Evolutionary conservation across 2,113 vertebrate genomes (phyloP).

Genomic region (Sylvia atricapilla): DNA sequence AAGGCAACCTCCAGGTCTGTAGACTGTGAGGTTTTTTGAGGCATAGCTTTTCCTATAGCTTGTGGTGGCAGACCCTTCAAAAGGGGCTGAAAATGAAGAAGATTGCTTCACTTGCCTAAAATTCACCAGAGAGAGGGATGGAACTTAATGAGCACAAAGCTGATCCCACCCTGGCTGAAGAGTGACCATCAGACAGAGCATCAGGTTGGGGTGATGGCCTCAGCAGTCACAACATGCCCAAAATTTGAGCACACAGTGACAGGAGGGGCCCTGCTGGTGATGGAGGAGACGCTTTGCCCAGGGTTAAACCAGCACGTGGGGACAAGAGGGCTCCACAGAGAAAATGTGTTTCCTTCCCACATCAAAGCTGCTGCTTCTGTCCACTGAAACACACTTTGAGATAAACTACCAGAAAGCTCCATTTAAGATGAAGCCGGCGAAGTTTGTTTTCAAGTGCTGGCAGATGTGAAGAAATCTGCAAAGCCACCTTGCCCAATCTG

Average conservation of each 20-base stretch:
- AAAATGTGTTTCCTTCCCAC: not conserved
- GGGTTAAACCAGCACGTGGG: not conserved
- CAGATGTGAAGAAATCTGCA: not conserved
- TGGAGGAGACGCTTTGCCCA: not conserved
- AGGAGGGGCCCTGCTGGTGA: not conserved
- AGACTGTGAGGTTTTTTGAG: not conserved
- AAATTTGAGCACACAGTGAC: fast-evolving
- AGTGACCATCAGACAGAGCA: not conserved
- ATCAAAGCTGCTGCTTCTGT: not conserved
- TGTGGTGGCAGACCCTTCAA: not conserved
- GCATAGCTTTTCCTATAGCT: not conserved
- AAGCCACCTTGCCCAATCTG: not conserved
- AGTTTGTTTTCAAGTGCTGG: conserved; percentile 16
- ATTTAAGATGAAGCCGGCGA: not conserved
- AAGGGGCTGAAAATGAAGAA: not conserved
- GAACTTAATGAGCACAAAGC: not conserved
- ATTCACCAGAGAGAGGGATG: not conserved
- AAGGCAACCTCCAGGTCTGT: not conserved
- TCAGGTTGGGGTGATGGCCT: not conserved
- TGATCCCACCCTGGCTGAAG: not conserved
- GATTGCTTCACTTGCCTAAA: not conserved
- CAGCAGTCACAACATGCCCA: not conserved
- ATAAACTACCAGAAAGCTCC: not conserved
- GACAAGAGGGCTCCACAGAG: not conserved
- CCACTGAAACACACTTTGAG: not conserved